Evolutionary conservation across 2,113 vertebrate genomes (phyloP), one percentile per base, ranked within the genome.

Genomic region (Emydocephalus ijimae): DNA sequence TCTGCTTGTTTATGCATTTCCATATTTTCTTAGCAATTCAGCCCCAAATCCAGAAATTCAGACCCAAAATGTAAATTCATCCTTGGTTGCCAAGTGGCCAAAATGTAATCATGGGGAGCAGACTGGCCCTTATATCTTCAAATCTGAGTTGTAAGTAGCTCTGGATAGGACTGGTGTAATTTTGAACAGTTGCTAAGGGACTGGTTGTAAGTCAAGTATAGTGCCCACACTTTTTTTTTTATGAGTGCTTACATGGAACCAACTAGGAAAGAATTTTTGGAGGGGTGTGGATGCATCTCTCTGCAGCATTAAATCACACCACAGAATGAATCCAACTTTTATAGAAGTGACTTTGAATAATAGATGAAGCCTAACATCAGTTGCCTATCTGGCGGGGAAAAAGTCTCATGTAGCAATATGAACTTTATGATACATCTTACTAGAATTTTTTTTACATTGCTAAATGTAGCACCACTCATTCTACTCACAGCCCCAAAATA

Each of bases 351-450:
- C 74, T 56, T 18, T 61, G 74, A 56, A 92, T 8, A 11, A 87
- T 59, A 69, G 87, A 26, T 9, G 14, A 2, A 50, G 8, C 74
- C 85, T 52, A 48, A 34, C 43, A 24, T 39, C 93, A 0, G 89
- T 91, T 14, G 85, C 3, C 43, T 92, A 55, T 34, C 7, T 59
- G 55, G 21, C 23, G 92, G 88, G 92, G 93, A 5, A 45, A 2
- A 4, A 92, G 94, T 95, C 86, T 3, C 0, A 34, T 39, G 87
- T 15, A 9, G 48, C 85, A 87, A 45, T 45, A 48, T 69, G 20
- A 85, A 90, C 26, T 93, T 93, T 88, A 69, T 45, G 86, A 90
- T 93, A 26, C 26, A 93, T 88, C 57, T 85, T 55, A 14, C 3
- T 43, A 91, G 56, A 57, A 93, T 50, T 90, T 15, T 15, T 88